Conservation (phyloP, 2,888 invertebrate species). For the Andrena bicolor region DNA sequence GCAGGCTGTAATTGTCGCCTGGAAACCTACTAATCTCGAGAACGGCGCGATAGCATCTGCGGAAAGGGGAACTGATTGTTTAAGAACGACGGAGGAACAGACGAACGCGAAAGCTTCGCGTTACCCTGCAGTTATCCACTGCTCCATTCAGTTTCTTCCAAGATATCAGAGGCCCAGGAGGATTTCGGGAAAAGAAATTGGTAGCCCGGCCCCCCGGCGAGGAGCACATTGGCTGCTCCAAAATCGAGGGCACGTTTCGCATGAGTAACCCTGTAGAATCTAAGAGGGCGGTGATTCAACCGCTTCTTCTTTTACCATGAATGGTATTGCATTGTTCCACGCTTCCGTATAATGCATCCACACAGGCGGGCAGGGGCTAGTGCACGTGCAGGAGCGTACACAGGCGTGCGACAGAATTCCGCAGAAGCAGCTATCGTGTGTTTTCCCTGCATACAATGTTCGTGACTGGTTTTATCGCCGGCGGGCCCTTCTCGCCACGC, state of each 20-base stretch:
- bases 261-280: slow-evolving; percentile 37
- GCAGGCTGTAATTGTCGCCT: slow-evolving; percentile 18
- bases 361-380: not conserved
- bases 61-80: not conserved
- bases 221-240: no score
- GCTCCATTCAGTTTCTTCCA: no score
- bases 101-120: not conserved
- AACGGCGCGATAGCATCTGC: not conserved
- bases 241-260: not conserved
- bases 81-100: not conserved
- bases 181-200: not conserved
- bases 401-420: slow-evolving; percentile 43
- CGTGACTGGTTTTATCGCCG: slow-evolving; percentile 64
- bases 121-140: not conserved
- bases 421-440: slow-evolving; percentile 49
- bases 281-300: slow-evolving; percentile 47
- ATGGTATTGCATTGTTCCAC: slow-evolving; percentile 59
- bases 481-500: slow-evolving; percentile 49
- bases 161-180: no score
- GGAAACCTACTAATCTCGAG: slow-evolving; percentile 19
- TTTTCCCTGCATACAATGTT: slow-evolving; percentile 59
- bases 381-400: slow-evolving; percentile 9
- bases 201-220: no score
- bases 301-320: slow-evolving; percentile 53
- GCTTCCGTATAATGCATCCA: slow-evolving; percentile 50